Evolutionary conservation across 1,140 invertebrate genomes (phyloP).

Genomic region (Leptopilina clavipes): DNA sequence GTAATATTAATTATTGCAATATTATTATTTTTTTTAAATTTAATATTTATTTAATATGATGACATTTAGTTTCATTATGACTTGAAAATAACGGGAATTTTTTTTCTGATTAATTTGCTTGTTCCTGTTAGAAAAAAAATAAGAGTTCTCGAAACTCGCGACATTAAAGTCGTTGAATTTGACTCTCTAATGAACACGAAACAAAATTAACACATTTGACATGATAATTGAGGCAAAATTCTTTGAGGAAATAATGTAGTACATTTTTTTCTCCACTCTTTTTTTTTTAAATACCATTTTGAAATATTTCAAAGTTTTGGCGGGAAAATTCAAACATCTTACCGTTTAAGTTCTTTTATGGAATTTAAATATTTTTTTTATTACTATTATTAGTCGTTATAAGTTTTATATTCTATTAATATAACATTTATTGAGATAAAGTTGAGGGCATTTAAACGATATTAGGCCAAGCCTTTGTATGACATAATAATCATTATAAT

Average conservation of each 20-base stretch:
- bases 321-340: no score
- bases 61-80: neutral
- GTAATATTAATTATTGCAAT: no score
- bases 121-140: neutral
- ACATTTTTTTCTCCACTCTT: neutral
- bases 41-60: no score
- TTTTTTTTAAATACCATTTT: neutral
- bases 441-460: neutral
- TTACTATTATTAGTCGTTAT: neutral
- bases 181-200: neutral
- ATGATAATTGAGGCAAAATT: neutral
- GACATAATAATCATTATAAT: conserved; percentile 18
- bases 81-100: neutral
- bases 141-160: neutral
- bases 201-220: neutral
- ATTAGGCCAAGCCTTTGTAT: conserved; percentile 10
- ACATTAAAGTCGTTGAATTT: neutral
- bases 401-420: conserved; percentile 1
- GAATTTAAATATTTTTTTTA: no score
- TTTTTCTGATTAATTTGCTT: neutral
- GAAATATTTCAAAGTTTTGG: no score
- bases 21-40: no score
- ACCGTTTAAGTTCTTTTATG: no score
- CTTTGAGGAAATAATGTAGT: neutral
- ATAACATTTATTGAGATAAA: conserved; percentile 1